Evolutionary conservation across 2,113 vertebrate species (phyloP).

Genomic region (Mirounga angustirostris): DNA sequence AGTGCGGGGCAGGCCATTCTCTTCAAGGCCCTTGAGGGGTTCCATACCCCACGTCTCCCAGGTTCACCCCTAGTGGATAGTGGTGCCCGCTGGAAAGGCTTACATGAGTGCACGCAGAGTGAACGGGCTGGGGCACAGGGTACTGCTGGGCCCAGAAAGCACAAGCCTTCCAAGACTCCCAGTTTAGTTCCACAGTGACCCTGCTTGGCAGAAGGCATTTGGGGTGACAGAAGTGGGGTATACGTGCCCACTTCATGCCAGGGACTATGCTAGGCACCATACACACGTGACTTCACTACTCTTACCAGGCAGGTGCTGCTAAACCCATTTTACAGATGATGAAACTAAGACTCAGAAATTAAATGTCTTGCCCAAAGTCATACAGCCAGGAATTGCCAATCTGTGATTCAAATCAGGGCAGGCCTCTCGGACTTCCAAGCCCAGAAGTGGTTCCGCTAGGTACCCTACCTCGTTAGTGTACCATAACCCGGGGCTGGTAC

Average conservation of each 20-base stretch:
- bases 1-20: neutral
- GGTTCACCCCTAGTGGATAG: neutral
- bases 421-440: slow-evolving; percentile 54
- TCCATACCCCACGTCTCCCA: neutral
- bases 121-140: neutral
- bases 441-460: neutral
- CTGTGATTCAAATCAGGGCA: neutral
- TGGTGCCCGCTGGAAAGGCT: neutral
- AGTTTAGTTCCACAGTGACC: neutral
- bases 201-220: neutral
- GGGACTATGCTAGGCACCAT: neutral
- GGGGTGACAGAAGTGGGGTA: neutral
- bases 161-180: neutral
- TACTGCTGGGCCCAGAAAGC: neutral
- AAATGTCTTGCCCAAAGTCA: neutral
- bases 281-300: neutral
- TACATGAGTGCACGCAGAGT: neutral
- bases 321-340: neutral
- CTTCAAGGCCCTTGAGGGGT: neutral
- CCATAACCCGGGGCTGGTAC: neutral
- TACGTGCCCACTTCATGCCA: neutral
- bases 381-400: neutral
- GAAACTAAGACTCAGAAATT: neutral
- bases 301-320: neutral
- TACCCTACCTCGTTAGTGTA: neutral